phyloP scores from a whole-genome alignment of 2,113 vertebrate genomes.

The Ellobius talpinus region DNA sequence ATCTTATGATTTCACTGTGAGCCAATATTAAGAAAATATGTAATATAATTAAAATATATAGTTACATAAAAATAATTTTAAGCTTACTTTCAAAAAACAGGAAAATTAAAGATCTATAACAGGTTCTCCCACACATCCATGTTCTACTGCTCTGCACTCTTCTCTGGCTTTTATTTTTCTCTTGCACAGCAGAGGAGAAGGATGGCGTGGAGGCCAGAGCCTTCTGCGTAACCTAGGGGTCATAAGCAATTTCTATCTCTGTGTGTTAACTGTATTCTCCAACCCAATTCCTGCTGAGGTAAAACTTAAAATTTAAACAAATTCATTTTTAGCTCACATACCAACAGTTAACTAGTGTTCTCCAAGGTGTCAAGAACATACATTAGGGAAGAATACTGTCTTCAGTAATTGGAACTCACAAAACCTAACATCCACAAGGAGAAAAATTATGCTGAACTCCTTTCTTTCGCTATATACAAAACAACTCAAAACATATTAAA shows the following conservation, averaged over 20 bases:
- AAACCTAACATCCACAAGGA: neutral
- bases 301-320: constrained; percentile 51
- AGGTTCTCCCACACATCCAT: neutral
- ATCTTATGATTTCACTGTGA: neutral
- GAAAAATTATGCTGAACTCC: neutral
- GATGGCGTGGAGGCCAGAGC: neutral
- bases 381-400: neutral
- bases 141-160: neutral
- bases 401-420: neutral
- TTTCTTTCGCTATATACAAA: neutral
- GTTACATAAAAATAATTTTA: neutral
- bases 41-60: neutral
- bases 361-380: neutral
- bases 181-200: neutral
- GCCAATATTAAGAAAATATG: constrained; percentile 35
- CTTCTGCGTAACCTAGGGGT: neutral
- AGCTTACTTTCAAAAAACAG: constrained; percentile 11
- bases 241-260: constrained; percentile 30
- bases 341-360: neutral
- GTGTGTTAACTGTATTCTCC: neutral
- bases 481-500: neutral
- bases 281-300: constrained; percentile 21
- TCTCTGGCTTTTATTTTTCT: neutral
- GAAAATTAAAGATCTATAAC: constrained; percentile 22
- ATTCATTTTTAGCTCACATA: neutral